These are phyloP conservation scores for Caenorhabditis doughertyi DNA, from an alignment of 2,888 invertebrate species.

Conservation along the genomic window DNA sequence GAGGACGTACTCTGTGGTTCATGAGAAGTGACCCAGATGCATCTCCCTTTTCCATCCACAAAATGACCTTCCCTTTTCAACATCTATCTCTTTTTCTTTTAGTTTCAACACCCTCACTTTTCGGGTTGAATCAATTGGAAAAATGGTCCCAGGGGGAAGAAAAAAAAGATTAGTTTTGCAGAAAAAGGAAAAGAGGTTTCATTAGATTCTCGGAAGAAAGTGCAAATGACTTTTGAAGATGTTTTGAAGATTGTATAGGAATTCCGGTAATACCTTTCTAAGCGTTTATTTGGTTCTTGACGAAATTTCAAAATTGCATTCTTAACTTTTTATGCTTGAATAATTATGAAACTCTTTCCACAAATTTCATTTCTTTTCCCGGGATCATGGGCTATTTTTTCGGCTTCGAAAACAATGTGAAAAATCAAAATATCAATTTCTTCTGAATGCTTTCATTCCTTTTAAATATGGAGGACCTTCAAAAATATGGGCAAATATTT, in stretches of 20 bases:
- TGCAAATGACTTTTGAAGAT: background rate
- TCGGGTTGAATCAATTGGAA: constrained; percentile 26
- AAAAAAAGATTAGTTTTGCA: constrained; percentile 12
- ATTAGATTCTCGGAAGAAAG: background rate
- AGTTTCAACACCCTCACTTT: constrained; percentile 25
- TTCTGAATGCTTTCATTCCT: too few relatives aligned
- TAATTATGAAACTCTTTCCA: too few relatives aligned
- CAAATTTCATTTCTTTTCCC: too few relatives aligned
- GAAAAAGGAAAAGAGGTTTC: background rate
- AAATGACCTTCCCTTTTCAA: constrained; percentile 34
- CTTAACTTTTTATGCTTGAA: too few relatives aligned
- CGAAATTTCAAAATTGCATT: background rate
- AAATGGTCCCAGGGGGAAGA: constrained; percentile 13
- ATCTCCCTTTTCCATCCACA: background rate
- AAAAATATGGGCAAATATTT: background rate
- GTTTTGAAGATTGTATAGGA: background rate
- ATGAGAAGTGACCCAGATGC: constrained; percentile 25
- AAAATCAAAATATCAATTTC: too few relatives aligned
- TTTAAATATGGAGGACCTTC: background rate
- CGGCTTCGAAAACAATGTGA: too few relatives aligned
- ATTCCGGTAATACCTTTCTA: background rate
- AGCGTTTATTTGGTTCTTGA: background rate
- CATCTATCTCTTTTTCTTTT: constrained; percentile 10
- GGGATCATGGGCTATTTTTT: too few relatives aligned
- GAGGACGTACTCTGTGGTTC: constrained; percentile 21